phyloP scores from a whole-genome alignment of 2,888 invertebrate species.

The Chromoteleia sp. region DNA sequence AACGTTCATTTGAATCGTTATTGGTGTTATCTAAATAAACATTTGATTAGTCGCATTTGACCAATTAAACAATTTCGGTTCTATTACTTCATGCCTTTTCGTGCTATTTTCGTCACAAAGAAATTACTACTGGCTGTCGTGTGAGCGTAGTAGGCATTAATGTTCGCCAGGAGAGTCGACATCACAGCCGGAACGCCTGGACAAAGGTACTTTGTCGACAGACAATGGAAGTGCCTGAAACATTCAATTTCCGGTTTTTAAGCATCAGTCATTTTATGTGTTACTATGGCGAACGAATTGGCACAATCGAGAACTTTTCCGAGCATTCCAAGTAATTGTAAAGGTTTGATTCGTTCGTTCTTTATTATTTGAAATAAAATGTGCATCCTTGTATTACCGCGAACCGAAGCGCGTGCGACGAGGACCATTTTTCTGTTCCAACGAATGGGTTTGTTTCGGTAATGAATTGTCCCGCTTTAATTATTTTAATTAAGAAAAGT shows the following conservation, averaged over 20 bases:
- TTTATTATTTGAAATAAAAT: neutral
- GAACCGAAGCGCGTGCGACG: too few species aligned
- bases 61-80: too few species aligned
- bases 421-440: too few species aligned
- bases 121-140: slow-evolving; percentile 98
- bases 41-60: too few species aligned
- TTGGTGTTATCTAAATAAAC: too few species aligned
- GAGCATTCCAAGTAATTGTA: neutral
- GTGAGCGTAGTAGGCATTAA: slow-evolving; percentile 99
- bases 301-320: neutral
- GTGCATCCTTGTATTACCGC: neutral
- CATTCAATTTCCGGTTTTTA: slow-evolving; percentile 55
- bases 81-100: too few species aligned
- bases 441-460: too few species aligned
- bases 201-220: slow-evolving; percentile 99
- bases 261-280: slow-evolving; percentile 14
- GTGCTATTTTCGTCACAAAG: too few species aligned
- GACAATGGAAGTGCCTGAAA: slow-evolving; percentile 98
- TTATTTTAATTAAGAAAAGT: slow-evolving; percentile 2
- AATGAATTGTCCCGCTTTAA: slow-evolving; percentile 11
- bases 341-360: neutral
- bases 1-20: too few species aligned
- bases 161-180: slow-evolving; percentile 99
- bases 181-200: slow-evolving; percentile 99
- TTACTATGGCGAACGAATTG: slow-evolving; percentile 1